Conservation (phyloP, 2,113 vertebrate genomes). For the Menidia beryllina region DNA sequence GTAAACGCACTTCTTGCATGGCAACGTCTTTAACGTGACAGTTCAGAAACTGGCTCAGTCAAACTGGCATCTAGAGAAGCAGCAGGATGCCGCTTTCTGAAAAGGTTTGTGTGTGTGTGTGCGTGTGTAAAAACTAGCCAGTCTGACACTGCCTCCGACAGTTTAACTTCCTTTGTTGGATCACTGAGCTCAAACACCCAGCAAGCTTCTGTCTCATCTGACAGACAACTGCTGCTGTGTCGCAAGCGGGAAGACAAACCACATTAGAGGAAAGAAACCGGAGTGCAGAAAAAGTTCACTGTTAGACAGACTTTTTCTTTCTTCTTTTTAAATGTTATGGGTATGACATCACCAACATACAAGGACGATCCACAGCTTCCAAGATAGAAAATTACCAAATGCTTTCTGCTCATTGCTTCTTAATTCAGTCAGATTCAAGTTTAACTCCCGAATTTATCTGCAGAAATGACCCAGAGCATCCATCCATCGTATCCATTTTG, state of each 20-base stretch:
- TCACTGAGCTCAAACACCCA: constrained; percentile 19
- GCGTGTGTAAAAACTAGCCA: background rate
- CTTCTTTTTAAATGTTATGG: no score
- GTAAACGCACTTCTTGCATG: background rate
- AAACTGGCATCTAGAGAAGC: constrained; percentile 7
- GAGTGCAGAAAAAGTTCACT: constrained; percentile 1
- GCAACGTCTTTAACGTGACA: constrained; percentile 13
- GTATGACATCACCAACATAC: no score
- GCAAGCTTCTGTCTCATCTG: constrained; percentile 25
- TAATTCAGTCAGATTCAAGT: background rate
- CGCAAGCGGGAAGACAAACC: constrained; percentile 6
- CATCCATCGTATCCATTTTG: no score
- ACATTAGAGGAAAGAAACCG: constrained; percentile 2
- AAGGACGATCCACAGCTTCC: background rate
- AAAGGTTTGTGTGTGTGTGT: background rate
- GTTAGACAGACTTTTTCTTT: no score
- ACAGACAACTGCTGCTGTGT: constrained; percentile 26
- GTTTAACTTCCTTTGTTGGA: constrained; percentile 9
- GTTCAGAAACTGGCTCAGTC: constrained; percentile 13
- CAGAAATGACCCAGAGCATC: no score
- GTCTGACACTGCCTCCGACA: constrained; percentile 1
- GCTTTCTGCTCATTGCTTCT: background rate
- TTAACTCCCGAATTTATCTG: no score
- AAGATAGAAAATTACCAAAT: background rate
- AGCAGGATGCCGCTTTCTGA: background rate